phyloP scores from a whole-genome alignment of 2,113 vertebrate species.

The Ciconia maguari region DNA sequence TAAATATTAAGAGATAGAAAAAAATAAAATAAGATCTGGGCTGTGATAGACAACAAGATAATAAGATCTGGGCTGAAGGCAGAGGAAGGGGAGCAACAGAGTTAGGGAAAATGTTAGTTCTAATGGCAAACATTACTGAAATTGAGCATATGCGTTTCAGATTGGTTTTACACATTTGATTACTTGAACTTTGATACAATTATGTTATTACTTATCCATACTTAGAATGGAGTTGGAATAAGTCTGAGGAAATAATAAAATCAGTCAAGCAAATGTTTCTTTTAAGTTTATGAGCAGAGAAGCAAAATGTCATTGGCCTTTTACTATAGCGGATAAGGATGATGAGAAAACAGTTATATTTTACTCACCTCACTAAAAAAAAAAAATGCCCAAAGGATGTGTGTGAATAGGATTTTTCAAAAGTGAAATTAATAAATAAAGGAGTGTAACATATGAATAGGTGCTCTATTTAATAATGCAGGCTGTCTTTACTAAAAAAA shows the following conservation, averaged over 20 bases:
- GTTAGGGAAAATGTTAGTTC: background rate
- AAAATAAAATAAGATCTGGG: background rate
- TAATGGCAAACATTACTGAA: background rate
- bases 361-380: background rate
- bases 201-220: slow-evolving; percentile 16
- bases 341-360: background rate
- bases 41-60: background rate
- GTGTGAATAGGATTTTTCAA: background rate
- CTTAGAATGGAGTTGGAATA: background rate
- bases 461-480: slow-evolving; percentile 28
- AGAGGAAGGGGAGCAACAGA: background rate
- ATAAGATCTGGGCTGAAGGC: background rate
- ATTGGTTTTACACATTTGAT: slow-evolving; percentile 1
- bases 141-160: background rate
- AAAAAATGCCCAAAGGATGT: background rate
- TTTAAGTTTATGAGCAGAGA: background rate
- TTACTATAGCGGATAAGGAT: background rate
- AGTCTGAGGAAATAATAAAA: slow-evolving; percentile 12
- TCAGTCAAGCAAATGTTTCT: slow-evolving; percentile 20
- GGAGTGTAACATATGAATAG: background rate
- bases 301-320: background rate
- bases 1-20: background rate
- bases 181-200: slow-evolving; percentile 22
- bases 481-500: background rate
- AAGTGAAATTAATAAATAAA: slow-evolving; percentile 21